Evolutionary conservation across 2,888 invertebrate genomes (phyloP).

Genomic region (Hypena proboscidalis): DNA sequence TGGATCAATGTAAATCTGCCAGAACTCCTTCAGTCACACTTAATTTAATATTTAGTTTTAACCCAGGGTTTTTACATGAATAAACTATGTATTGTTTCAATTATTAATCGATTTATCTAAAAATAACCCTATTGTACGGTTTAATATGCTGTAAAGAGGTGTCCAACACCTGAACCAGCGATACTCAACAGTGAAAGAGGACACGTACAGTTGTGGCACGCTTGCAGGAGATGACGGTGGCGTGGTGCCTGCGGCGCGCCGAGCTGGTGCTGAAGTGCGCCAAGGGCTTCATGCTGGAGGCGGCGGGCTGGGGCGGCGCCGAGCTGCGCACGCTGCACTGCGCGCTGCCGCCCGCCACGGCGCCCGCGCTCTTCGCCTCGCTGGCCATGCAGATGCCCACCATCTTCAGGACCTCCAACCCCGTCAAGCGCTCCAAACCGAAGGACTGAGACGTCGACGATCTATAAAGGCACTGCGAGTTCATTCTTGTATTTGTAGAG

Average conservation of each 20-base stretch:
- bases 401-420: slow-evolving; percentile 98
- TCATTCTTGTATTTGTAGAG: too few relatives aligned
- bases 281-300: slow-evolving; percentile 99
- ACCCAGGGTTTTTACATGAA: too few relatives aligned
- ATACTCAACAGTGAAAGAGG: too few relatives aligned
- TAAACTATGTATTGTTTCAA: too few relatives aligned
- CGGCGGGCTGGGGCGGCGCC: slow-evolving; percentile 96
- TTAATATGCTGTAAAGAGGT: too few relatives aligned
- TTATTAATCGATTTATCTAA: too few relatives aligned
- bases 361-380: slow-evolving; percentile 91
- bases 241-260: slow-evolving; percentile 98
- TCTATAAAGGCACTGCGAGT: too few relatives aligned
- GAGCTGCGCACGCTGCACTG: slow-evolving; percentile 91
- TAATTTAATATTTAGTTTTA: too few relatives aligned
- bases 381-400: slow-evolving; percentile 95
- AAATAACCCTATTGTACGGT: too few relatives aligned
- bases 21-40: too few relatives aligned
- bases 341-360: slow-evolving; percentile 49
- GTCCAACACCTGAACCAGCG: too few relatives aligned
- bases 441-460: background rate
- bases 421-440: slow-evolving; percentile 89
- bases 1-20: too few relatives aligned
- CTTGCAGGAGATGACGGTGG: slow-evolving; percentile 95
- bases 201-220: background rate
- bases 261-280: slow-evolving; percentile 99